Evolutionary conservation across 2,113 vertebrate genomes (phyloP).

Genomic region (Rhadina sibilatrix): DNA sequence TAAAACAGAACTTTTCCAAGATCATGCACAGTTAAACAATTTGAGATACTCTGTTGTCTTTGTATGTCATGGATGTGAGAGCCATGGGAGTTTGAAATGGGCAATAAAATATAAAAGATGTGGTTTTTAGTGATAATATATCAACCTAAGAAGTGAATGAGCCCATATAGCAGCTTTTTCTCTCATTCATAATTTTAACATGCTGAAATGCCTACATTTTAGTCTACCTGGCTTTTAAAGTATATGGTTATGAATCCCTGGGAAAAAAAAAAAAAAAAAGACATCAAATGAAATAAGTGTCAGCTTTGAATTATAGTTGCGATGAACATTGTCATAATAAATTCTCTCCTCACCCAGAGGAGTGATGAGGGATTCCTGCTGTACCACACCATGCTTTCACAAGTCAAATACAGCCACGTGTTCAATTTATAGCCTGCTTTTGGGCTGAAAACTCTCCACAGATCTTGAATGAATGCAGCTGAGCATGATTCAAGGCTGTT

Average conservation of each 20-base stretch:
- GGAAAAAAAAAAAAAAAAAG: slow-evolving; percentile 16
- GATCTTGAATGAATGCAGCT: background rate
- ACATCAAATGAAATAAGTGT: slow-evolving; percentile 6
- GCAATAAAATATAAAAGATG: background rate
- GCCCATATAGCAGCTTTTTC: background rate
- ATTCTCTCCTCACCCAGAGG: background rate
- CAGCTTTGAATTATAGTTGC: slow-evolving; percentile 4
- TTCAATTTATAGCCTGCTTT: background rate
- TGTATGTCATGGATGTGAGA: background rate
- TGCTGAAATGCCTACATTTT: background rate
- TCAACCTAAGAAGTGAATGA: background rate
- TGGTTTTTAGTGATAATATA: background rate
- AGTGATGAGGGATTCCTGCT: background rate
- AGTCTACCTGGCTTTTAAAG: background rate
- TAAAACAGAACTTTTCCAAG: background rate
- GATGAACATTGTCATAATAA: background rate
- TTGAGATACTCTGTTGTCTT: background rate
- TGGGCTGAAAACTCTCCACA: background rate
- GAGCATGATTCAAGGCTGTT: background rate
- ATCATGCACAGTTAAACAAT: background rate
- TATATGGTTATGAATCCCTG: background rate
- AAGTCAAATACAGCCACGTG: background rate
- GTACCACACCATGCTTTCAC: background rate
- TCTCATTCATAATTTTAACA: background rate
- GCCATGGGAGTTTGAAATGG: background rate